These are phyloP conservation scores for Apaloderma vittatum DNA, from an alignment of 2,113 vertebrate species.

Conservation along the genomic window DNA sequence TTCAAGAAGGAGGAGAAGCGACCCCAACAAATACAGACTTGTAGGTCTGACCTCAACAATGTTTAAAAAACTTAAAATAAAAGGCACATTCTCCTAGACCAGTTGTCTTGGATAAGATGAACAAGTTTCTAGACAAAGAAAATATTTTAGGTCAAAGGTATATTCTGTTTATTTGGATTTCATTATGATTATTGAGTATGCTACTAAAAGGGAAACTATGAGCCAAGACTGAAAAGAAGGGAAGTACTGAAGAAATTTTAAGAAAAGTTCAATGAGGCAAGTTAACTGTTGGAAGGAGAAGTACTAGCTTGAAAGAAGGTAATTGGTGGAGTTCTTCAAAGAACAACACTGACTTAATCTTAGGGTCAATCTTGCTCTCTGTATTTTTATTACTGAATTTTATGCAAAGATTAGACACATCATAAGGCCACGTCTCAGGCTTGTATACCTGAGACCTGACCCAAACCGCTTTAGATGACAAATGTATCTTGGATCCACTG, in stretches of 20 bases:
- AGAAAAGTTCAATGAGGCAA: background rate
- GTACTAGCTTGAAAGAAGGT: background rate
- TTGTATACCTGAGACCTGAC: background rate
- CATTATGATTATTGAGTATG: background rate
- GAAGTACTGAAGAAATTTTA: background rate
- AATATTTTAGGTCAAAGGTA: background rate
- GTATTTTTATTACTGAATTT: background rate
- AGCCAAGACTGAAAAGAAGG: background rate
- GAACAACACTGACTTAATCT: background rate
- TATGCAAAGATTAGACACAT: background rate
- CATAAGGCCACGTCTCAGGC: background rate
- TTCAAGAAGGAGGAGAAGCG: background rate
- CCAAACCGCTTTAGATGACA: background rate
- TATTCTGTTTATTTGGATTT: background rate
- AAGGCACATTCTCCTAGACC: background rate
- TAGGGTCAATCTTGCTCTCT: background rate
- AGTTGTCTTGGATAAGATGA: background rate
- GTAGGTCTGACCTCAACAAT: background rate
- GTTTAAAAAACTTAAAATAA: background rate
- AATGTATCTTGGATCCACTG: background rate
- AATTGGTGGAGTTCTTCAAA: background rate
- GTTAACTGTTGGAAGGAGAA: background rate
- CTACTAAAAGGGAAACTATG: background rate
- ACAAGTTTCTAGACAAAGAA: background rate
- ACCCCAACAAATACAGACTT: background rate